Evolutionary conservation across 2,113 vertebrate genomes (phyloP), one percentile per base, ranked within the genome.

Genomic region (Aythya baeri): DNA sequence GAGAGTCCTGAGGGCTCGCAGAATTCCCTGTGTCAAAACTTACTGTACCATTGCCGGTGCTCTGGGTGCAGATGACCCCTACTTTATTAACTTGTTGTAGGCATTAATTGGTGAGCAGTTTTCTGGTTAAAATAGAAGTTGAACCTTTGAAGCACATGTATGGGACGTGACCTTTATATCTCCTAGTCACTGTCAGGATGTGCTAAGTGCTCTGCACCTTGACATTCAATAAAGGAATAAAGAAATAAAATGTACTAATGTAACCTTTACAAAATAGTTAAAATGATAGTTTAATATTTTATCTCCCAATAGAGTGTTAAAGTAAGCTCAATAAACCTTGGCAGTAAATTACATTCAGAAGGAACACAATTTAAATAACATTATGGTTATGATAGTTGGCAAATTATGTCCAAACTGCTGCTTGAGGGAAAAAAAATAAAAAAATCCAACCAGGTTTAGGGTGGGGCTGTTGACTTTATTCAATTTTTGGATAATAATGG

Each of bases 201-300:
- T 78, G 1, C 76, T 95, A 96, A 96, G 86, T 92, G 89, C 84
- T 94, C 77, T 95, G 96, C 86, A 89, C 94, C 96, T 93, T 97
- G 96, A 95, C 97, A 96, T 97, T 98, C 95, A 97, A 49, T 70
- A 88, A 80, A 92, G 91, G 86, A 97, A 97, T 97, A 97, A 97
- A 97, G 94, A 97, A 97, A 96, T 97, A 67, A 97, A 97, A 97
- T 77, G 91, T 96, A 92, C 89, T 94, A 97, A 97, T 77, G 85
- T 97, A 97, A 98, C 93, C 96, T 97, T 98, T 97, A 95, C 96
- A 94, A 95, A 98, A 97, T 93, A 93, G 89, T 97, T 96, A 72
- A 97, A 97, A 96, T 91, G 90, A 95, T 97, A 96, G 94, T 97
- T 98, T 98, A 97, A 95, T 97, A 98, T 97, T 97, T 97, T 97